Evolutionary conservation across 2,797 vertebrate species (phyloP).

Genomic region (Pogonophryne albipinna): DNA sequence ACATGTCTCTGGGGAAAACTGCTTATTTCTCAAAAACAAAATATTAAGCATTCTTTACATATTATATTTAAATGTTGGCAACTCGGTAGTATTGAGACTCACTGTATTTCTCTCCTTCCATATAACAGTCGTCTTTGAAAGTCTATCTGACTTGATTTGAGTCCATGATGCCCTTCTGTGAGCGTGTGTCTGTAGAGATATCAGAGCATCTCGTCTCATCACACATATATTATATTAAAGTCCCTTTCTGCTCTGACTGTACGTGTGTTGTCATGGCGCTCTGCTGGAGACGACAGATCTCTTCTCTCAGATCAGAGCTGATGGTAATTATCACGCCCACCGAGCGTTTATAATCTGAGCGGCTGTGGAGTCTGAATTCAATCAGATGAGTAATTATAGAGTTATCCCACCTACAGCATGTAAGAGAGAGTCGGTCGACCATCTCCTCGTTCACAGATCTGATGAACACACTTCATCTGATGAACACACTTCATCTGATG

Average conservation of each 20-base stretch:
- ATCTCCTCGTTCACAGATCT: constrained; percentile 18
- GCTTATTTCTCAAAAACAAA: too few species aligned
- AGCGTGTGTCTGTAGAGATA: too few species aligned
- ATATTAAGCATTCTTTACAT: too few species aligned
- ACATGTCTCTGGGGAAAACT: too few species aligned
- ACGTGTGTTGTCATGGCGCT: constrained; percentile 9
- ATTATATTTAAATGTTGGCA: too few species aligned
- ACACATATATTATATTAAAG: constrained; percentile 17
- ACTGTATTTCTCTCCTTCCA: too few species aligned
- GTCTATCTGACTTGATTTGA: too few species aligned
- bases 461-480: constrained; percentile 18
- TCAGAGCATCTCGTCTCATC: constrained; percentile 15
- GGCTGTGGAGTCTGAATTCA: constrained; percentile 10
- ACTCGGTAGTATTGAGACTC: too few species aligned
- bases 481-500: too few species aligned
- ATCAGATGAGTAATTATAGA: constrained; percentile 34
- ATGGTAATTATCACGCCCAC: constrained; percentile 50
- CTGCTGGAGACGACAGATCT: constrained; percentile 32
- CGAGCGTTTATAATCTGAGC: constrained; percentile 40
- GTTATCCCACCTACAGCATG: constrained; percentile 32
- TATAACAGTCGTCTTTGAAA: too few species aligned
- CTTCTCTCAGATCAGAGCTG: constrained; percentile 23
- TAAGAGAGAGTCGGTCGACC: constrained; percentile 8
- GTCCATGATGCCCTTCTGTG: too few species aligned
- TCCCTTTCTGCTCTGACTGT: constrained; percentile 6